Evolutionary conservation across 2,113 vertebrate species (phyloP), one percentile per base, ranked within the genome.

Genomic region (Oryzias melastigma): DNA sequence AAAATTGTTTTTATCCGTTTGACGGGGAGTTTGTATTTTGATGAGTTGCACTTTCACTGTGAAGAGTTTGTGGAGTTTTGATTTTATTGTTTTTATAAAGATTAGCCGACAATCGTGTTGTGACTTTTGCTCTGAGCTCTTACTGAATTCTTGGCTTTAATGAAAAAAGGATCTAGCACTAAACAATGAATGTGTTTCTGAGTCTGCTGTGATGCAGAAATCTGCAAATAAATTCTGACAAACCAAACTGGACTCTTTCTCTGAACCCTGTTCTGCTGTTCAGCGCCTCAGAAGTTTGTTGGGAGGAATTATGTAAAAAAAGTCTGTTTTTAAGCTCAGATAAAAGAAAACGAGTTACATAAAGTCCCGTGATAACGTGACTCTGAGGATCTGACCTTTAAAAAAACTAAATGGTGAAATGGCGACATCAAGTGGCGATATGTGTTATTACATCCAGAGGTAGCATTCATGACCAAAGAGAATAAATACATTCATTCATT

Each of bases 31-130:
- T 80, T 62, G 13, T 45, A 44, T 82, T 81, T 72, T 57, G 47
- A 77, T 86, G 71, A 76, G 56, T 49, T 87, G 79, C 72, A 81
- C 79, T 64, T 42, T 81, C 52, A 55, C 72, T 76, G 65, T 70
- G 64, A 76, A 58, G 5, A 7, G 4, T 52, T 63, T 71, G 4
- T 50, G 60, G n/a, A 52, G 43, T 22, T 55, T 42, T 13, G 22
- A 50, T 65, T 58, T 20, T 45, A 22, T 12, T 35, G 65, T 49
- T 56, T 66, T 65, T 59, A 58, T 68, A 47, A 25, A 44, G 25
- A 6, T n/a, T 6, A 18, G 56, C 24, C 0, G 3, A 78, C 15
- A 13, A 56, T 49, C 20, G 52, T 48, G 10, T 41, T 5, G 25
- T 46, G 16, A 7, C 42, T 64, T 1, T 57, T 67, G 15, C 58